Percentiles rank a stretch among this genome's conserved stretches.
These are phyloP conservation scores for Telenomus remus DNA, from an alignment of 1,140 invertebrate species.

Conservation along the genomic window DNA sequence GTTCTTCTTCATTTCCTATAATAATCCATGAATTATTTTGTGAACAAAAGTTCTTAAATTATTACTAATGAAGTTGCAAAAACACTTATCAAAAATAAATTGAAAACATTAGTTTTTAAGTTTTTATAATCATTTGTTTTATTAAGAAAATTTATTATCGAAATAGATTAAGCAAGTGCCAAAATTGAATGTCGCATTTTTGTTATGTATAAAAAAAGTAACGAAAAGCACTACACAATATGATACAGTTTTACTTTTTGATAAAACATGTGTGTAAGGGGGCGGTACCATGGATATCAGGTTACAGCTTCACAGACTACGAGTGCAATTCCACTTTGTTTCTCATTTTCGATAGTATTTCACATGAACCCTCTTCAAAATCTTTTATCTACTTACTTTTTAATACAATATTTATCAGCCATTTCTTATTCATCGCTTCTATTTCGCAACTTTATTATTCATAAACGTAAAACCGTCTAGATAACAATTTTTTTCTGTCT, in stretches of 20 bases:
- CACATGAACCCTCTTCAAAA: conserved; percentile 43
- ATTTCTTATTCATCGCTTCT: background rate
- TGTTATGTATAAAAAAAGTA: background rate
- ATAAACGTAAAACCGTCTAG: too few relatives aligned
- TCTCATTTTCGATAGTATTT: conserved; percentile 46
- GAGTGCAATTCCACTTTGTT: conserved; percentile 52
- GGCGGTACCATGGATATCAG: conserved; percentile 70
- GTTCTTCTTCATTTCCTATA: too few relatives aligned
- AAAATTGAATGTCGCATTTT: background rate
- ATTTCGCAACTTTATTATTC: background rate
- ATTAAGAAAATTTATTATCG: too few relatives aligned
- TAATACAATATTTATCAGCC: conserved; percentile 28
- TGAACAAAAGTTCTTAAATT: too few relatives aligned
- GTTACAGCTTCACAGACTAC: conserved; percentile 63
- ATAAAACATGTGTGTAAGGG: conserved; percentile 65
- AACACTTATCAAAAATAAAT: too few relatives aligned
- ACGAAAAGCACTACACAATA: conserved; percentile 22
- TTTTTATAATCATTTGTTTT: too few relatives aligned
- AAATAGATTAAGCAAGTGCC: too few relatives aligned
- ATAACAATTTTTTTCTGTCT: too few relatives aligned
- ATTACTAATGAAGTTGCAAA: too few relatives aligned
- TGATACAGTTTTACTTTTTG: conserved; percentile 58
- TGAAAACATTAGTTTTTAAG: too few relatives aligned
- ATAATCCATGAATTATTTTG: too few relatives aligned
- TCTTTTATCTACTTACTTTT: conserved; percentile 30